Evolutionary conservation across 2,888 invertebrate species (phyloP).

Genomic region (Augochlorella aurata): DNA sequence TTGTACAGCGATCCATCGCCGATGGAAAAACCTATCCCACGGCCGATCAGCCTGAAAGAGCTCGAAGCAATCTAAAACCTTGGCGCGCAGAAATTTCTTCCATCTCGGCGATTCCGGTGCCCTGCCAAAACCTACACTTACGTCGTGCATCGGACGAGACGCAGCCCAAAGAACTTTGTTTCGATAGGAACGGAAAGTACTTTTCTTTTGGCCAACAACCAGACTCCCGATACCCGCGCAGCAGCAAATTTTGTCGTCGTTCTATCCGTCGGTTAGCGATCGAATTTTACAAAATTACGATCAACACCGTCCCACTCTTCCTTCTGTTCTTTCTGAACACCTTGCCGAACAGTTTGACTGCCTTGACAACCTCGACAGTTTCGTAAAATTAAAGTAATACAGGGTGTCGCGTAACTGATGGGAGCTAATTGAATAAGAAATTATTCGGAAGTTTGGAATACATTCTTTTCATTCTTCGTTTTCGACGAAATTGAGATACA

Average conservation of each 20-base stretch:
- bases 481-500: no score
- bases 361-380: no score
- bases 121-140: slow-evolving; percentile 41
- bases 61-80: slow-evolving; percentile 54
- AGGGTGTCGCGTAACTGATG: no score
- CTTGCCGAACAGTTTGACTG: no score
- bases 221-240: background rate
- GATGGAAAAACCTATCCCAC: slow-evolving; percentile 58
- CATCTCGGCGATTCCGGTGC: slow-evolving; percentile 49
- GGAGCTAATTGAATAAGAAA: no score
- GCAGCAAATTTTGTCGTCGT: slow-evolving; percentile 1
- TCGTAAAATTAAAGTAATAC: no score
- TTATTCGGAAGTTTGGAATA: no score
- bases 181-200: slow-evolving; percentile 24
- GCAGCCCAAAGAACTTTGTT: slow-evolving; percentile 37
- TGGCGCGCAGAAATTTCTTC: slow-evolving; percentile 53
- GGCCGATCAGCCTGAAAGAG: slow-evolving; percentile 58
- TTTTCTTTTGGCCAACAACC: slow-evolving; percentile 27
- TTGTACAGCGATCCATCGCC: slow-evolving; percentile 55
- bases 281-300: background rate
- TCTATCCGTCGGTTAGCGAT: background rate
- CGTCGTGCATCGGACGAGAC: slow-evolving; percentile 37
- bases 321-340: background rate
- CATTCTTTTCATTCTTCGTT: no score
- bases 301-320: background rate